These are phyloP conservation scores for Cacatua alba DNA, from an alignment of 2,113 vertebrate species.

Conservation along the genomic window DNA sequence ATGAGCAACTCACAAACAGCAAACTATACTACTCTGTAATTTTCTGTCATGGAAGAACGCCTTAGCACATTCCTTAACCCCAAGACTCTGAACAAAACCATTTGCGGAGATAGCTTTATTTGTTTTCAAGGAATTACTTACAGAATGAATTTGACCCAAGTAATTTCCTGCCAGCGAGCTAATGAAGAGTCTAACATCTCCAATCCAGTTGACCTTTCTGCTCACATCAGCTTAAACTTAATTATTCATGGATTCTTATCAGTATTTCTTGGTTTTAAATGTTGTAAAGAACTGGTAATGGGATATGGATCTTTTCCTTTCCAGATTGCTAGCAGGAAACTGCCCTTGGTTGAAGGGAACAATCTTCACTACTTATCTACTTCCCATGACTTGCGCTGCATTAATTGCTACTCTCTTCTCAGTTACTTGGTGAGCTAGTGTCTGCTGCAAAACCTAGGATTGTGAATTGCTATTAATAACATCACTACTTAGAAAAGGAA, in stretches of 20 bases:
- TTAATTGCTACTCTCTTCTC: constrained; percentile 17
- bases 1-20: neutral
- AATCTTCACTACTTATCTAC: neutral
- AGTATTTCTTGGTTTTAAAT: neutral
- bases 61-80: neutral
- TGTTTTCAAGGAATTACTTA: neutral
- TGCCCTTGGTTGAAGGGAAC: neutral
- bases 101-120: neutral
- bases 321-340: neutral
- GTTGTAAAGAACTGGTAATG: neutral
- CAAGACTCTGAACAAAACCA: neutral
- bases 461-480: neutral
- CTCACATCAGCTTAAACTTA: constrained; percentile 33
- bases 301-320: constrained; percentile 12
- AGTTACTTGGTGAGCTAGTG: neutral
- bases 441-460: neutral
- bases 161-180: neutral
- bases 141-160: neutral
- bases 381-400: neutral
- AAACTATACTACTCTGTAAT: neutral
- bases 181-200: neutral
- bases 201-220: neutral
- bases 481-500: neutral
- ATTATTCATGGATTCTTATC: constrained; percentile 48
- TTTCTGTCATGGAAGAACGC: neutral